Conservation (phyloP, 2,797 vertebrate genomes). For the Lacerta bilineata region DNA sequence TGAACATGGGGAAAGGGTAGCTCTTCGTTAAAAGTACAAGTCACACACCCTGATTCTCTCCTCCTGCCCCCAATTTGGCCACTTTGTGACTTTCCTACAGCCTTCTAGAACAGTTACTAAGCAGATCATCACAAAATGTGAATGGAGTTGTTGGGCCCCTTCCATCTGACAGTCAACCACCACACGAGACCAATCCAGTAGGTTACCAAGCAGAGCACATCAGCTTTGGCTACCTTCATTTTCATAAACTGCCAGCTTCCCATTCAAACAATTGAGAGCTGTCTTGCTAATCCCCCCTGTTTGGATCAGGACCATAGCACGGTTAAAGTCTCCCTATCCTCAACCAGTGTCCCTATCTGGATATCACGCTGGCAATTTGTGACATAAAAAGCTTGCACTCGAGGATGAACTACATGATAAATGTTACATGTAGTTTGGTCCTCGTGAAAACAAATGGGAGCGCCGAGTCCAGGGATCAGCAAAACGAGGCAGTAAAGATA, state of each 20-base stretch:
- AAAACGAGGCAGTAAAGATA: neutral
- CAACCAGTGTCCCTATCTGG: neutral
- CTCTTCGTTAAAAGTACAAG: neutral
- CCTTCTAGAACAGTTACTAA: neutral
- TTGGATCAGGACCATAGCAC: no score
- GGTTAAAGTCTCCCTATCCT: no score
- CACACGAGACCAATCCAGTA: neutral
- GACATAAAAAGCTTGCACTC: no score
- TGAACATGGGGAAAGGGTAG: no score
- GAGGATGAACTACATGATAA: neutral
- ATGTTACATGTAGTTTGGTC: neutral
- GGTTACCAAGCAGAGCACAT: neutral
- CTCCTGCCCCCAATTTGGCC: neutral
- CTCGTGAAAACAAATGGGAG: neutral
- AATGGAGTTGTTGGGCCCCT: no score
- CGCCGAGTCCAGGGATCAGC: neutral
- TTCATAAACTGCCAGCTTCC: neutral
- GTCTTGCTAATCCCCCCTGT: no score
- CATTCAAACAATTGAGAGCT: no score
- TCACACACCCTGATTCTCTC: no score
- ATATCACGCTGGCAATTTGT: no score
- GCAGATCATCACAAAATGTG: neutral
- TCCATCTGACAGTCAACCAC: neutral
- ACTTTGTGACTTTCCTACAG: neutral
- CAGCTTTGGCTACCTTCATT: neutral